phyloP scores from a whole-genome alignment of 1,140 invertebrate genomes.

The Drosophila melanica region DNA sequence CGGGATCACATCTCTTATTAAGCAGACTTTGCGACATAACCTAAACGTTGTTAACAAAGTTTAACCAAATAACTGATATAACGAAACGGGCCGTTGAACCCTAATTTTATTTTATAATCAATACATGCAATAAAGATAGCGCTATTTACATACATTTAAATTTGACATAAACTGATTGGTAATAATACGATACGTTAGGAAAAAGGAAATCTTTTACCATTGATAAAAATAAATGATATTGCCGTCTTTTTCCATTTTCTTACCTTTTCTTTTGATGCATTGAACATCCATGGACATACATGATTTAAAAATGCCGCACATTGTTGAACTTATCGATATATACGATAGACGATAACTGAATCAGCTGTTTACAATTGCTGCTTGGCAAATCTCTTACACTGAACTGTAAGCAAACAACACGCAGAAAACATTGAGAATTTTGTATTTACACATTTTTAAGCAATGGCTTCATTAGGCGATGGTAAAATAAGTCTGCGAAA shows the following conservation, averaged over 20 bases:
- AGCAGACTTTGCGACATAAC: slow-evolving; percentile 19
- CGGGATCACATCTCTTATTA: slow-evolving; percentile 4
- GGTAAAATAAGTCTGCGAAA: slow-evolving; percentile 83
- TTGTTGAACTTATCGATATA: slow-evolving; percentile 9
- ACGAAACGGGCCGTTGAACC: slow-evolving; percentile 26
- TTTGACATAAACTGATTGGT: slow-evolving; percentile 37
- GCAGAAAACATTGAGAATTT: neutral
- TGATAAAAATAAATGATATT: slow-evolving; percentile 51
- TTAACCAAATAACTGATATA: slow-evolving; percentile 44
- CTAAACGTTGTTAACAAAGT: slow-evolving; percentile 17
- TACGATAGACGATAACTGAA: neutral
- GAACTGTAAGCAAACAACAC: slow-evolving; percentile 18
- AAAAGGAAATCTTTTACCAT: slow-evolving; percentile 34
- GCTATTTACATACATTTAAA: slow-evolving; percentile 66
- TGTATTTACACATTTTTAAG: slow-evolving; percentile 2
- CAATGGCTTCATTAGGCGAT: slow-evolving; percentile 59
- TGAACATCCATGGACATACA: neutral
- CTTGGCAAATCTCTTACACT: neutral
- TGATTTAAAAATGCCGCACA: neutral
- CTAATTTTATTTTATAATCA: slow-evolving; percentile 66
- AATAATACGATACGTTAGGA: slow-evolving; percentile 27
- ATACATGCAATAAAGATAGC: slow-evolving; percentile 75
- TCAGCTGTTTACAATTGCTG: neutral
- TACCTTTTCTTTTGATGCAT: neutral
- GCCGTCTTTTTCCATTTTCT: slow-evolving; percentile 38